Conservation (phyloP, 2,888 invertebrate species). For the Leptarthrus brevirostris region DNA sequence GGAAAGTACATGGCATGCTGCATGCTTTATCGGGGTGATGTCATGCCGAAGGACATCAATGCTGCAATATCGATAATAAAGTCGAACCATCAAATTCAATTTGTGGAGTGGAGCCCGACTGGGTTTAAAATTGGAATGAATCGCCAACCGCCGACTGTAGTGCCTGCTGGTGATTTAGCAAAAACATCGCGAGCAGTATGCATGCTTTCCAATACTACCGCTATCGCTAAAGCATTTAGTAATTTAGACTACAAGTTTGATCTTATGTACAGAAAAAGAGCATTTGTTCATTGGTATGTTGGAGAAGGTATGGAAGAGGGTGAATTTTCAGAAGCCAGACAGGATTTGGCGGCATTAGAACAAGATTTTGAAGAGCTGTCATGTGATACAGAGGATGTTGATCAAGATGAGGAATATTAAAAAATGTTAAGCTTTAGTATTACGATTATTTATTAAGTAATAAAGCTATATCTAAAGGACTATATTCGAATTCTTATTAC, state of each 20-base stretch:
- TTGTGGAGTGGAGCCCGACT: constrained; percentile 86
- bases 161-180: constrained; percentile 81
- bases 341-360: constrained; percentile 73
- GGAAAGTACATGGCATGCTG: constrained; percentile 83
- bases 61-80: constrained; percentile 78
- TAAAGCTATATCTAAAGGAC: too few relatives aligned
- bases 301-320: constrained; percentile 80
- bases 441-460: too few relatives aligned
- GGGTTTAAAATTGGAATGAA: constrained; percentile 85
- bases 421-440: too few relatives aligned
- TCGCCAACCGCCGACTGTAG: constrained; percentile 80
- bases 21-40: constrained; percentile 77
- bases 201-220: constrained; percentile 87
- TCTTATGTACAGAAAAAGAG: constrained; percentile 83
- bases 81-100: constrained; percentile 75
- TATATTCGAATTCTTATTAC: too few relatives aligned
- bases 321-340: constrained; percentile 73
- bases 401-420: too few relatives aligned
- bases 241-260: constrained; percentile 82
- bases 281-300: constrained; percentile 89
- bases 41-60: constrained; percentile 79
- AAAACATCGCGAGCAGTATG: constrained; percentile 81
- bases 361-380: too few relatives aligned
- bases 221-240: constrained; percentile 84
- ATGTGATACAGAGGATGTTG: too few relatives aligned